Evolutionary conservation across 2,113 vertebrate genomes (phyloP), one percentile per base, ranked within the genome.

Genomic region (Halichoeres trimaculatus): DNA sequence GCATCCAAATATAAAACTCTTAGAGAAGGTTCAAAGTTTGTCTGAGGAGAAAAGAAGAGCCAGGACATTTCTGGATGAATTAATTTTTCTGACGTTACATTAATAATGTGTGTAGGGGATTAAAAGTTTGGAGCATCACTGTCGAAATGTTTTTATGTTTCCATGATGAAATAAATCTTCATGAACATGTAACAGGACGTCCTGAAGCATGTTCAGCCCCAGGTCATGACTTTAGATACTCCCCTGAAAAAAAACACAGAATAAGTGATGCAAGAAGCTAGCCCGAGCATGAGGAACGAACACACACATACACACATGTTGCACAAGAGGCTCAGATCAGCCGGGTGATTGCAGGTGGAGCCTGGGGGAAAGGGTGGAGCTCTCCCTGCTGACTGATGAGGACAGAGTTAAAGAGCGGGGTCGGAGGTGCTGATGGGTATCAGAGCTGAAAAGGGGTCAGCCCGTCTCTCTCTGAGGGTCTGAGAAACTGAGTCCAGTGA

Each of bases 311-410:
- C 47, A 45, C 38, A 57, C 53, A 48, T 4, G 52, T 57, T 85
- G 38, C 71, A 72, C 26, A 81, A 86, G 59, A 23, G n/a, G 67
- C 47, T 69, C 50, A 41, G 60, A 76, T 75, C 22, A 8, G 30
- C 19, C 66, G 22, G 36, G 16, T 38, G 81, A 80, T 35, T 68
- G 14, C 59, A 70, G 35, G 48, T 66, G 61, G 50, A 70, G 70
- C 68, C 74, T 69, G 8, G 22, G 79, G 76, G 83, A 71, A 78
- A 80, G 70, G 66, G 86, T 79, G 83, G 74, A 45, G 73, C 54
- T 79, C n/a, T 51, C 59, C 45, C n/a, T 12, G 26, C 26, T 23
- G 70, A 69, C 45, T 22, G 60, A 78, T 76, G 10, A 60, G 43
- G 62, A 48, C 55, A 65, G 1, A 56, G 34, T 76, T 40, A 68